Evolutionary conservation across 2,113 vertebrate genomes (phyloP), one percentile per base, ranked within the genome.

Genomic region (Cheirogaleus medius): DNA sequence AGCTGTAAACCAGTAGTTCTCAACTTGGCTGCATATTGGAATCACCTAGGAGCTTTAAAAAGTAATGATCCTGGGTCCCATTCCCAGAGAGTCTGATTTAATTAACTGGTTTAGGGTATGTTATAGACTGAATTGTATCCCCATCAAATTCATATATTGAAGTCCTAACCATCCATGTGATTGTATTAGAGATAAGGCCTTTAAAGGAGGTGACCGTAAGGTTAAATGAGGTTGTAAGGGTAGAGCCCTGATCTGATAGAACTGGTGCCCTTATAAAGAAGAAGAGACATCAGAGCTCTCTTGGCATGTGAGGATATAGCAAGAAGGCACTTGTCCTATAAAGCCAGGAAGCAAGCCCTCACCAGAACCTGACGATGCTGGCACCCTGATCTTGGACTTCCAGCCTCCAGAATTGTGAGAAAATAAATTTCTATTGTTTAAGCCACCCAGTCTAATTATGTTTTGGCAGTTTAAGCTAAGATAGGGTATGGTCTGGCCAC

Each of bases 61-160:
- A 56, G 34, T 78, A 44, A 12, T 60, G 42, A 32, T 42, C 27
- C 23, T 39, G 49, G 39, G n/a, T 94, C 66, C 64, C 34, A 64
- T 88, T 77, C 39, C 52, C 52, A 90, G 81, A 85, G 12, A 64
- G 56, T 91, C 71, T 92, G 80, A 90, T 88, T 92, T 97, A 92
- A 81, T 92, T 92, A 87, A 42, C 23, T 90, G 25, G 12, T 73
- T 92, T 90, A 77, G 7, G 27, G 47, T 77, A 56, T 56, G 9
- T 39, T 73, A n/a, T 90, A 11, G 47, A 87, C 42, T 68, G 34
- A 87, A 63, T 21, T 64, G 6, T 37, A 0, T 76, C 52, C 23
- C 10, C 8, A 2, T 52, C 39, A 94, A 94, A 87, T 81, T 84
- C 44, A 25, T 32, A 52, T 60, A 15, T n/a, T 91, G 56, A 90